Evolutionary conservation across 2,888 invertebrate species (phyloP), one percentile per base, ranked within the genome.

Genomic region (Nymphalis urticae): DNA sequence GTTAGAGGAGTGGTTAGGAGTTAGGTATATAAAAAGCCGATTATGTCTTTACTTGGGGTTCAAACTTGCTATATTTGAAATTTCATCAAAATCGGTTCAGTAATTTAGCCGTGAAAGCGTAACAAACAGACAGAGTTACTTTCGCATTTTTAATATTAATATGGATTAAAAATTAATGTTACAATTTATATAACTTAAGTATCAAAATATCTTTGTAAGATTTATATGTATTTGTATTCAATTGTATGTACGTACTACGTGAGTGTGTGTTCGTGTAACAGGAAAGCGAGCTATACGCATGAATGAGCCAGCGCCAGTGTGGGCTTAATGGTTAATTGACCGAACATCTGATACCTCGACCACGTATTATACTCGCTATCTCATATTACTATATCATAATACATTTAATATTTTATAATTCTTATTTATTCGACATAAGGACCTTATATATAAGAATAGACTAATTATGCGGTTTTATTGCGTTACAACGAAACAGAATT

Each of bases 321-420:
- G 74, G 77, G 74, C 59, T 73, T 72, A 72, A 77, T 71, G 75
- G 74, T 73, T 76, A 76, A 75, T 67, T 72, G 74, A 72, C 68
- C 71, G 61, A 51, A 60, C 47, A 63, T 70, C 42, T 68, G 64
- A 70, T 67, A 65, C 68, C 42, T 47, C 51, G 3, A 51, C 27
- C 56, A 48, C 56, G 27, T 64, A 56, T 56, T n/a, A 58, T 56
- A 32, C 54, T n/a, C 2, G 54, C 27, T 32, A 58, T 42, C 36
- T 58, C 58, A 10, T 58, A 19, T 56, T 66, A 54, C 62, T 42
- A 42, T 66, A 62, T 66, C 50, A 48, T n/a, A 62, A 62, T 62
- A 66, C 48, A 16, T 66, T 56, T 56, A 62, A 48, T 48, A 47
- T 66, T 48, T 61, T 16, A 56, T 54, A 62, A 66, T 36, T 58